Evolutionary conservation across 2,797 vertebrate species (phyloP), one percentile per base, ranked within the genome.

Genomic region (Dendrocincla tyrannina): DNA sequence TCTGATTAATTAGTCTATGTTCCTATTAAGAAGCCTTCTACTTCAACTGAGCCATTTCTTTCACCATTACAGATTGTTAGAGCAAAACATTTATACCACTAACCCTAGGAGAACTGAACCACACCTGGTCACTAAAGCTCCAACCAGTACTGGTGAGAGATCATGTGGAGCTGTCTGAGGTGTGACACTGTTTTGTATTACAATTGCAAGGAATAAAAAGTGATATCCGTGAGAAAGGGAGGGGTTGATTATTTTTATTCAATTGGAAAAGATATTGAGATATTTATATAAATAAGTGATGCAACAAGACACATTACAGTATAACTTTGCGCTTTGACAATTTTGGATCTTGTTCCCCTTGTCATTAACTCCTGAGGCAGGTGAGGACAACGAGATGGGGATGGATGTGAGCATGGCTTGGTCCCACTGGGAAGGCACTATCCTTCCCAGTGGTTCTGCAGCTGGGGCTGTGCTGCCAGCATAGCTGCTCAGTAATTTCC

Each of bases 331-430:
- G 6, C 35, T 47, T 50, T 42, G 47, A 59, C 17, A 9, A 4
- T 32, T 30, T 50, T 17, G n/a, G 56, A 14, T 58, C 37, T 6
- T 30, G 3, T 4, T 63, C 24, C 17, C 22, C 13, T 58, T 30
- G 2, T 5, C 33, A 2, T 3, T 53, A 10, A 7, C 12, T 30
- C 17, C 16, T 10, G 14, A 2, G 3, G 4, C 12, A 7, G 0
- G 1, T 6, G 9, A 58, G 35, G 24, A 7, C 10, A 2, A 0
- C 22, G 9, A 25, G 24, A 5, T 9, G 49, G 18, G 14, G 52
- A 14, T 19, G 33, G 8, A 1, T 1, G 5, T 5, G 24, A 17
- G 9, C 33, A 5, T 24, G 49, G 63, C 42, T 42, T 27, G 25
- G 28, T 58, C 7, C 62, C 58, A 9, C 7, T 44, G 44, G 44